A percentile compares a stretch with the other conserved stretches of the same genome.
phyloP scores from a whole-genome alignment of 2,113 vertebrate species.

The Hoplias malabaricus region DNA sequence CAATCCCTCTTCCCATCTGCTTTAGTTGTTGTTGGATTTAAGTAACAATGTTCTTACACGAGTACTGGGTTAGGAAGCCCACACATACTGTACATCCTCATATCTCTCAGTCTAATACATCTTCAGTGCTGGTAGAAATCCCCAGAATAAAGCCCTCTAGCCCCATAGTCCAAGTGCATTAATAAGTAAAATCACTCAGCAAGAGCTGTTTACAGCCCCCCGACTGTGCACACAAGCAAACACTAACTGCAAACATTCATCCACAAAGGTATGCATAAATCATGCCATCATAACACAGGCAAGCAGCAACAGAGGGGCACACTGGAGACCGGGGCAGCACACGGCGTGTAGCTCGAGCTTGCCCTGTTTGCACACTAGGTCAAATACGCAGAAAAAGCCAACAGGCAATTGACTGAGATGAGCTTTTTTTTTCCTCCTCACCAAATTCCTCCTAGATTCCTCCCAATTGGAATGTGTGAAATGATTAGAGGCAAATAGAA shows the following conservation, averaged over 20 bases:
- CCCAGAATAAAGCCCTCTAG: background rate
- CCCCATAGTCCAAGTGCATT: conserved; percentile 6
- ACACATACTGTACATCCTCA: background rate
- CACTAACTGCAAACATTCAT: conserved; percentile 22
- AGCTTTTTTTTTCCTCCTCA: background rate
- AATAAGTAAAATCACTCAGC: conserved; percentile 29
- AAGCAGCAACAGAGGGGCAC: conserved; percentile 25
- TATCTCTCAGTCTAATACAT: conserved; percentile 7
- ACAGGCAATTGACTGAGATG: conserved; percentile 7
- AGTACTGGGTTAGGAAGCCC: too few species aligned
- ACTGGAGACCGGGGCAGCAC: conserved; percentile 15
- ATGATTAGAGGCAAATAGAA: conserved; percentile 37
- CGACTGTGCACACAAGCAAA: conserved; percentile 15
- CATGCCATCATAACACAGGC: conserved; percentile 24
- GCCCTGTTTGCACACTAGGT: conserved; percentile 24
- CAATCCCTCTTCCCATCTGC: too few species aligned
- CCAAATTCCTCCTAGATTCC: background rate
- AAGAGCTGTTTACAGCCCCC: conserved; percentile 16
- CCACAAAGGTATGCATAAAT: conserved; percentile 25
- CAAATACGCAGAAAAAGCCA: conserved; percentile 4
- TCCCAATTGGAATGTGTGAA: conserved; percentile 13
- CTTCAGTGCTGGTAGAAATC: conserved; percentile 21
- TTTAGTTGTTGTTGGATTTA: too few species aligned
- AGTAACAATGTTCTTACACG: too few species aligned
- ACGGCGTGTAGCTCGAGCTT: conserved; percentile 10